Evolutionary conservation across 2,797 vertebrate genomes (phyloP).

Genomic region (Periophthalmus magnuspinnatus): DNA sequence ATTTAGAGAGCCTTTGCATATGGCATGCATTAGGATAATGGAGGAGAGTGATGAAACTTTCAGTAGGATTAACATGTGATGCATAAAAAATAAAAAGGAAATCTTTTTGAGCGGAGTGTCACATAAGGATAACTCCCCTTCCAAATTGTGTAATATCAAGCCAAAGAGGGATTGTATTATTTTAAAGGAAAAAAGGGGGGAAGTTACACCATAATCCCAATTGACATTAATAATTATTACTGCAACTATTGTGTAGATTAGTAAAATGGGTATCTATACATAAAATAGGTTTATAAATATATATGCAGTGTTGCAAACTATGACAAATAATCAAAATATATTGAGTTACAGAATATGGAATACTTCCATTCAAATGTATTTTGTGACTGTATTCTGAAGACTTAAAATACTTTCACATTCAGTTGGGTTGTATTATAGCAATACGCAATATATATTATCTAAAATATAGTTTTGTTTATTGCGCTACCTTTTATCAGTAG

Average conservation of each 20-base stretch:
- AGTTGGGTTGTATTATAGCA: too few species aligned
- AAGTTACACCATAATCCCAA: neutral
- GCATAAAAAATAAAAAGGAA: slow-evolving; percentile 71
- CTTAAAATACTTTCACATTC: too few species aligned
- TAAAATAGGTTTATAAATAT: too few species aligned
- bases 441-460: too few species aligned
- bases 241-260: neutral
- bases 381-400: too few species aligned
- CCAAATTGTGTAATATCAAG: neutral
- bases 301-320: too few species aligned
- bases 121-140: slow-evolving; percentile 55
- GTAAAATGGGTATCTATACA: neutral
- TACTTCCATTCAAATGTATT: too few species aligned
- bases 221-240: neutral
- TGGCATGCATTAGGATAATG: slow-evolving; percentile 79
- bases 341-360: too few species aligned
- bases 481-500: too few species aligned
- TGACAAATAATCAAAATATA: too few species aligned
- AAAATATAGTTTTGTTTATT: too few species aligned
- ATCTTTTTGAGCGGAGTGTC: slow-evolving; percentile 53
- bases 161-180: neutral
- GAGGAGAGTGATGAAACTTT: slow-evolving; percentile 77
- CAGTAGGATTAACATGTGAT: slow-evolving; percentile 81
- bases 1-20: slow-evolving; percentile 75
- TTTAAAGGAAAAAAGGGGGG: neutral